Evolutionary conservation across 2,797 vertebrate species (phyloP).

Genomic region (Tragelaphus oryx): DNA sequence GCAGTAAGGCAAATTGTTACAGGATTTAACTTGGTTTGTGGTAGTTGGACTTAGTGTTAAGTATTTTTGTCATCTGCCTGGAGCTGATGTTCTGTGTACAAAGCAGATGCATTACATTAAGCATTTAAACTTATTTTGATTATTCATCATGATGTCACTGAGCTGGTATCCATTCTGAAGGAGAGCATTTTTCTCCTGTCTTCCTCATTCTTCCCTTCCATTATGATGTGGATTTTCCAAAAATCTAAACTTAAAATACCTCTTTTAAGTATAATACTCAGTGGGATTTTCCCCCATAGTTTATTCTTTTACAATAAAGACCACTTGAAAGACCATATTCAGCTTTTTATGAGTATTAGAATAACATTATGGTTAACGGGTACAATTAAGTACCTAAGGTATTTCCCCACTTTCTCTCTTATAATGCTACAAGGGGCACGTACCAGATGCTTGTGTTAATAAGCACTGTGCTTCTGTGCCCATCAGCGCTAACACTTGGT

Average conservation of each 20-base stretch:
- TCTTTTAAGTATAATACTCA: background rate
- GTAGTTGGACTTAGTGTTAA: background rate
- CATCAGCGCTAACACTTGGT: background rate
- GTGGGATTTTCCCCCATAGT: background rate
- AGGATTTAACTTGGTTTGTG: background rate
- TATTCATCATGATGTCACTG: background rate
- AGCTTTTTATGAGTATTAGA: background rate
- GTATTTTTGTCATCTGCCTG: background rate
- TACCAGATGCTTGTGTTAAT: background rate
- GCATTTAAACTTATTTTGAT: background rate
- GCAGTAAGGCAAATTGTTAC: background rate
- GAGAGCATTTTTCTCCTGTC: background rate
- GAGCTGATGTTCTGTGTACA: background rate
- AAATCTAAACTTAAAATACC: background rate
- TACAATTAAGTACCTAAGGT: background rate
- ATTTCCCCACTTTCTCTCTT: background rate
- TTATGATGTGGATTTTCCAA: background rate
- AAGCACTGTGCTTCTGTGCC: background rate
- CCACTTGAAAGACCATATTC: background rate
- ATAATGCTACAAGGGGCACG: accelerated
- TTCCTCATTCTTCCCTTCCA: background rate
- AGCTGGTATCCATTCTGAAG: background rate
- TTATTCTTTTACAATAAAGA: background rate
- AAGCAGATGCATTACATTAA: background rate
- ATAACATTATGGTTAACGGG: background rate